phyloP scores from a whole-genome alignment of 2,113 vertebrate species.

The Tauraco erythrolophus region DNA sequence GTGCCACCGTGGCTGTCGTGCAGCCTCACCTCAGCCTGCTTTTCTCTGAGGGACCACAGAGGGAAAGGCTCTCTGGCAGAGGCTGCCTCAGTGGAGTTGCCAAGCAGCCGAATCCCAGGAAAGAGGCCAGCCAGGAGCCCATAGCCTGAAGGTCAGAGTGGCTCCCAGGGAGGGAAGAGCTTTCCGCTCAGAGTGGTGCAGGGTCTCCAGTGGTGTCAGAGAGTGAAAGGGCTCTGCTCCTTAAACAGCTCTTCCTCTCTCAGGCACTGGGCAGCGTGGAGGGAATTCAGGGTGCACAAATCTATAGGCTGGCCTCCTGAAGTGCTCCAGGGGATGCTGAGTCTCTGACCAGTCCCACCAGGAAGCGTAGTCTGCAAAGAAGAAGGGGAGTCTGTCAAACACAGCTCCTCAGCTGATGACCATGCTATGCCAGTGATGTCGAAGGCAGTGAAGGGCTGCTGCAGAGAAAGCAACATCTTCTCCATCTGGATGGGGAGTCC shows the following conservation, averaged over 20 bases:
- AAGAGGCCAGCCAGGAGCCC: background rate
- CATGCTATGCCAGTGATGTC: fast-evolving
- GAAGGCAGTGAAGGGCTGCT: background rate
- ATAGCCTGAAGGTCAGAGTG: fast-evolving
- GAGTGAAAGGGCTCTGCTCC: background rate
- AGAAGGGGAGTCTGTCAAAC: background rate
- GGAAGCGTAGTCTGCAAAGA: background rate
- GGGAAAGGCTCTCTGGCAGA: fast-evolving
- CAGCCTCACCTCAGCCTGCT: background rate
- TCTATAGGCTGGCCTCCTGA: background rate
- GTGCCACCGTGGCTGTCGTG: fast-evolving
- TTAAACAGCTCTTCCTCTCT: background rate
- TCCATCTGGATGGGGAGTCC: fast-evolving
- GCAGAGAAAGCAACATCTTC: background rate
- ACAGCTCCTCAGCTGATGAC: fast-evolving
- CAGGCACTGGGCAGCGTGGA: fast-evolving
- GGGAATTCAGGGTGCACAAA: background rate
- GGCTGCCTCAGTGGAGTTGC: background rate
- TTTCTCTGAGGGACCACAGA: background rate
- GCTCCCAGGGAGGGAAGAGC: background rate
- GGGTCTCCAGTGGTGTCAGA: background rate
- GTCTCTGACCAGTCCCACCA: background rate
- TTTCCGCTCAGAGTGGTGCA: background rate
- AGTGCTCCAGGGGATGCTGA: fast-evolving
- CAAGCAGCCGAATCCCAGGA: background rate